Percentiles rank a stretch among this genome's conserved stretches.
These are phyloP conservation scores for Nyctalus aviator DNA, from an alignment of 2,797 vertebrate species.

Conservation along the genomic window DNA sequence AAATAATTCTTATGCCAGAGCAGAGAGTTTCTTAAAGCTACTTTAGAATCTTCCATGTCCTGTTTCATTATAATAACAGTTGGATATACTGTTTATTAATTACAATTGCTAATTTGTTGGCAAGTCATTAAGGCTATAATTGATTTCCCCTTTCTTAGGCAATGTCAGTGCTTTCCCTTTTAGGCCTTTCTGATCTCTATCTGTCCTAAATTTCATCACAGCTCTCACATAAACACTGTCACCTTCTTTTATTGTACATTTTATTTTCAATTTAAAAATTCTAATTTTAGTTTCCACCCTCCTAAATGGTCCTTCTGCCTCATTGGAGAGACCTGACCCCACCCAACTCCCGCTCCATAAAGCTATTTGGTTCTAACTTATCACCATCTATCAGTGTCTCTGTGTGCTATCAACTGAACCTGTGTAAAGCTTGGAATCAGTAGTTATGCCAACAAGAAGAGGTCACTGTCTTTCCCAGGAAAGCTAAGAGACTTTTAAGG, in stretches of 20 bases:
- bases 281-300: neutral
- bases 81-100: neutral
- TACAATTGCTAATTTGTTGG: neutral
- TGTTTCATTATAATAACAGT: neutral
- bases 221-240: neutral
- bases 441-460: accelerated
- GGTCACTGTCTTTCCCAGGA: neutral
- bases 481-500: neutral
- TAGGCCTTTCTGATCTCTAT: neutral
- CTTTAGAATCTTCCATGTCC: neutral
- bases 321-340: neutral
- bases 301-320: neutral
- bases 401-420: neutral
- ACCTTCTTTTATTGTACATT: neutral
- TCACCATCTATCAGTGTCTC: neutral
- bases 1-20: slow-evolving; percentile 8
- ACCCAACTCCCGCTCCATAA: too few relatives aligned
- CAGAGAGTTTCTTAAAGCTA: neutral
- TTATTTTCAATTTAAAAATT: neutral
- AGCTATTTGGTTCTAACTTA: neutral
- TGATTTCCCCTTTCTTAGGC: neutral
- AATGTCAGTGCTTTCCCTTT: neutral
- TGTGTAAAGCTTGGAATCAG: neutral
- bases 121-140: neutral
- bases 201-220: neutral